phyloP scores from a whole-genome alignment of 2,888 invertebrate genomes.

The Dexiosoma caninum region DNA sequence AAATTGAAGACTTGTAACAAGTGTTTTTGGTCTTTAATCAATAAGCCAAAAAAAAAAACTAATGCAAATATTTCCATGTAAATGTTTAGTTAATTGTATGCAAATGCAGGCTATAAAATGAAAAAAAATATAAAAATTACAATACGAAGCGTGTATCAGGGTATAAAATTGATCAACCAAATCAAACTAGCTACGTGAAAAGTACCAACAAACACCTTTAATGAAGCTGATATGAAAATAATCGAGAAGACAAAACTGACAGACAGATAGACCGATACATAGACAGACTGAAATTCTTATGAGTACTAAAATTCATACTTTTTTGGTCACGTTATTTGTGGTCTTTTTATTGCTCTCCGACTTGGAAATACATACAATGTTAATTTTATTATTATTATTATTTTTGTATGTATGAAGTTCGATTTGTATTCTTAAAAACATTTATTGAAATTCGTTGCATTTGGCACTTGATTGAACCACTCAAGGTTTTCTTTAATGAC shows the following conservation, averaged over 20 bases:
- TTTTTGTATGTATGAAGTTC: neutral
- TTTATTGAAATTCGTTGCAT: conserved; percentile 8
- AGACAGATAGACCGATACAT: neutral
- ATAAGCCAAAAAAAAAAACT: neutral
- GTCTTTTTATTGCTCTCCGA: conserved; percentile 26
- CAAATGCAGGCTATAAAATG: neutral
- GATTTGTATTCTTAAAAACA: neutral
- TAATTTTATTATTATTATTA: conserved; percentile 40
- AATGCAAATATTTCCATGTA: neutral
- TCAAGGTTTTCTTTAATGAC: conserved; percentile 49
- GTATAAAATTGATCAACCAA: conserved; percentile 40
- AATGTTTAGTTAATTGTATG: conserved; percentile 41
- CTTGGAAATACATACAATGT: conserved; percentile 34
- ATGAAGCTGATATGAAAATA: neutral
- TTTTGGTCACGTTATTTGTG: conserved; percentile 47
- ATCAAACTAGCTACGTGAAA: conserved; percentile 30
- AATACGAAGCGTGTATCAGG: neutral
- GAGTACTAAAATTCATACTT: neutral
- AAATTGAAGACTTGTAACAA: conserved; percentile 14
- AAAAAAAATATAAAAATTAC: neutral
- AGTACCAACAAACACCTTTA: conserved; percentile 13
- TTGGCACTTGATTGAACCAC: conserved; percentile 12
- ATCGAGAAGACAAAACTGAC: neutral
- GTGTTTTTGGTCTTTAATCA: conserved; percentile 9
- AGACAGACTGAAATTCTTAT: neutral